Conservation (phyloP, 2,888 invertebrate species). For the Reticulitermes lucifugus region DNA sequence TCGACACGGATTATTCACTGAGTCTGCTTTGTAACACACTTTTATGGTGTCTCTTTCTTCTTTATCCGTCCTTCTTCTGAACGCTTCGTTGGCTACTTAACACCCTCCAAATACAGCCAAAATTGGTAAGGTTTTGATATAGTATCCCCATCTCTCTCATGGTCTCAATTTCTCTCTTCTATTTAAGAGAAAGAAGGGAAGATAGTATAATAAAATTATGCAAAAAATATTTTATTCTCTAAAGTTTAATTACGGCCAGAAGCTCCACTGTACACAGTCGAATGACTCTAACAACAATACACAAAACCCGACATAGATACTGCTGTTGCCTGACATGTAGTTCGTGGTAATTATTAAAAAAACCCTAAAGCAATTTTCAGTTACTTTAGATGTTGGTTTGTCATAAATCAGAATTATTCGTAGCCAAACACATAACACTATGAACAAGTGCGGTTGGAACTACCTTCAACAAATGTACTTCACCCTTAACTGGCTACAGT, state of each 20-base stretch:
- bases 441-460: too few species aligned
- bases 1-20: slow-evolving; percentile 19
- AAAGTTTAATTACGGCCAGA: neutral
- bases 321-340: neutral
- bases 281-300: neutral
- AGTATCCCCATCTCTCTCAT: neutral
- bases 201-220: neutral
- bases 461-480: too few species aligned
- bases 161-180: neutral
- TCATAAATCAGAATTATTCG: too few species aligned
- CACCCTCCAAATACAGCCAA: neutral
- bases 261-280: neutral
- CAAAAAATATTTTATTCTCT: neutral
- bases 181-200: neutral
- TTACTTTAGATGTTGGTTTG: too few species aligned
- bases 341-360: neutral
- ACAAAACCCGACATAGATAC: neutral
- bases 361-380: too few species aligned
- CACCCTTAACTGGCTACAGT: too few species aligned
- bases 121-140: slow-evolving; percentile 20
- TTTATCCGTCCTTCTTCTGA: neutral
- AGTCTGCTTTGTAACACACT: slow-evolving; percentile 28
- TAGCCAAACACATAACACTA: too few species aligned
- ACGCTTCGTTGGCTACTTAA: slow-evolving; percentile 17
- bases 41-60: slow-evolving; percentile 20